A percentile compares a stretch with the other conserved stretches of the same genome.
Conservation (phyloP, 2,797 vertebrate genomes). For the Geotrypetes seraphini region DNA sequence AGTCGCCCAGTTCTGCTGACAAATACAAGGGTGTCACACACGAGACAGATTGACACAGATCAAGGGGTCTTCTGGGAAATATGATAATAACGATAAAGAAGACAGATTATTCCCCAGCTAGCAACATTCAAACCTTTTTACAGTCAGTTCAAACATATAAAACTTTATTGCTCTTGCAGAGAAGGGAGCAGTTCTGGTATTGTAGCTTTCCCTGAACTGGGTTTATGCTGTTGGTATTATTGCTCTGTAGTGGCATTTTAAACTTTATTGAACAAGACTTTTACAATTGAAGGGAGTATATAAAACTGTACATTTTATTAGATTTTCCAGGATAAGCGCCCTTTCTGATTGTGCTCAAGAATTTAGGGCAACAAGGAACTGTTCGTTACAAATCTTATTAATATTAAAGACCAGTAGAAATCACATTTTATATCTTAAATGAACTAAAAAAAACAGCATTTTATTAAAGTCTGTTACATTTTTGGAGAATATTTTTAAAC, state of each 20-base stretch:
- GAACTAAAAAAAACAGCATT: constrained; percentile 55
- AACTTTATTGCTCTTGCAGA: constrained; percentile 95
- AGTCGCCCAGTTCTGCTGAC: constrained; percentile 68
- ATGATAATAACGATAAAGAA: constrained; percentile 91
- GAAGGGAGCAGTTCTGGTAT: constrained; percentile 73
- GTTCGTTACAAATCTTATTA: constrained; percentile 68
- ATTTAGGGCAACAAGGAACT: constrained; percentile 54
- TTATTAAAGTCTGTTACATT: constrained; percentile 36
- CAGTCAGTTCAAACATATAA: constrained; percentile 94
- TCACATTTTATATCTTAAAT: constrained; percentile 52
- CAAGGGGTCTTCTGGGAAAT: constrained; percentile 80
- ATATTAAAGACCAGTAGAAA: constrained; percentile 56
- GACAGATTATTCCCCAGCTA: constrained; percentile 89
- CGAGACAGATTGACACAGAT: constrained; percentile 78
- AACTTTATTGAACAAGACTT: constrained; percentile 97
- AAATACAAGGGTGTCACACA: constrained; percentile 73
- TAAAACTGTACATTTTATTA: constrained; percentile 93
- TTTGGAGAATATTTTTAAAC: constrained; percentile 9
- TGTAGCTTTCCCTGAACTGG: constrained; percentile 78
- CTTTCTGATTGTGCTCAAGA: constrained; percentile 71
- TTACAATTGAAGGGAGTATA: constrained; percentile 90
- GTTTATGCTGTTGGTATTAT: constrained; percentile 89
- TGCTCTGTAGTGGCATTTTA: constrained; percentile 94
- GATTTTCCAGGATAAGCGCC: constrained; percentile 77
- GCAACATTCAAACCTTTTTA: constrained; percentile 90